Conservation (phyloP, 1,140 invertebrate species). For the Hylyphantes graminicola region DNA sequence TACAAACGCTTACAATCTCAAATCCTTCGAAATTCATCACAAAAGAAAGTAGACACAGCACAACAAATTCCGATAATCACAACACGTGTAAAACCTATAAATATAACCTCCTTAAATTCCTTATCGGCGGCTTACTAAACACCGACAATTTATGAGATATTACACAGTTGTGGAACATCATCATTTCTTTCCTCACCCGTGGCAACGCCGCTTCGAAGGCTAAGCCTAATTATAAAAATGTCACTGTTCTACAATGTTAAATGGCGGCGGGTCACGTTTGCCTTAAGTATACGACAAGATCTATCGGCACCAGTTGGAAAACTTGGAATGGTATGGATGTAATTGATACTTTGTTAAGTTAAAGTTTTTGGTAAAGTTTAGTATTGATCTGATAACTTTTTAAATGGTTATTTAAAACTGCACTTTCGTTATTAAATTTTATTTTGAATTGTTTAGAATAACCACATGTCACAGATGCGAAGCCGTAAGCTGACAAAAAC, state of each 20-base stretch:
- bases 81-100: slow-evolving; percentile 20
- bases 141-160: slow-evolving; percentile 24
- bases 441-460: no score
- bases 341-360: no score
- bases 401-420: no score
- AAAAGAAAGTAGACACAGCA: not conserved
- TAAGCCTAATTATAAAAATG: slow-evolving; percentile 33
- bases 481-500: no score
- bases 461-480: no score
- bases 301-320: not conserved
- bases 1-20: no score
- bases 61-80: slow-evolving; percentile 13
- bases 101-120: slow-evolving; percentile 3
- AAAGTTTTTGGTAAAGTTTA: no score
- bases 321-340: not conserved
- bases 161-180: slow-evolving; percentile 12
- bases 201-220: not conserved
- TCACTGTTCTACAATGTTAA: slow-evolving; percentile 16
- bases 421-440: no score
- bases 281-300: not conserved
- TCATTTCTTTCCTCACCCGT: slow-evolving; percentile 5
- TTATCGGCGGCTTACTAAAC: slow-evolving; percentile 14
- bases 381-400: no score
- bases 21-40: no score
- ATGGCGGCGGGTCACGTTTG: slow-evolving; percentile 11